These are phyloP conservation scores for Neoseiulus cucumeris DNA, from an alignment of 1,140 invertebrate genomes.

Conservation along the genomic window DNA sequence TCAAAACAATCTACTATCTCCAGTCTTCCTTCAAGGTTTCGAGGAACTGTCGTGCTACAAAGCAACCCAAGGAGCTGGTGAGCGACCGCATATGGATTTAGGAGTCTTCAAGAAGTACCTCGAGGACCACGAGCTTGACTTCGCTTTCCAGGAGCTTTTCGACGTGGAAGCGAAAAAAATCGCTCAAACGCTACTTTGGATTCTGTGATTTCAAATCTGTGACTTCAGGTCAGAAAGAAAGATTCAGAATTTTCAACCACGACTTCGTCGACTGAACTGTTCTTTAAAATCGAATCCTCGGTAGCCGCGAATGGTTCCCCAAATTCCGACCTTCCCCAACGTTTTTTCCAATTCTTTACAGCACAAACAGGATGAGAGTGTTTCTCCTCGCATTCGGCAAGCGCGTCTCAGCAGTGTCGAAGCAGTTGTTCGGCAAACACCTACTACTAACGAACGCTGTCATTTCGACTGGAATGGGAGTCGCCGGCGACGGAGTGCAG, in stretches of 20 bases:
- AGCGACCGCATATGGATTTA: constrained; percentile 47
- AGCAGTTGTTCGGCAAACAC: constrained; percentile 25
- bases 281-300: too few species aligned
- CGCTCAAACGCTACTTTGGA: too few species aligned
- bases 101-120: constrained; percentile 49
- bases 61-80: constrained; percentile 28
- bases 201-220: too few species aligned
- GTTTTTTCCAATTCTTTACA: too few species aligned
- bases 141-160: constrained; percentile 55
- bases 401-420: constrained; percentile 3
- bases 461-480: constrained; percentile 53
- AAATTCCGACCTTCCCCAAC: too few species aligned
- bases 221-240: too few species aligned
- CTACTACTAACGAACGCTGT: constrained; percentile 63
- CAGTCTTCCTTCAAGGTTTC: constrained; percentile 14
- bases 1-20: constrained; percentile 23
- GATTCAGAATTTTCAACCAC: too few species aligned
- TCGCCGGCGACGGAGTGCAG: constrained; percentile 55
- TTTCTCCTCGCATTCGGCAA: neutral
- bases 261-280: too few species aligned
- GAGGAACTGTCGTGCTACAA: constrained; percentile 35
- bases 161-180: constrained; percentile 33
- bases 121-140: constrained; percentile 37
- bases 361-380: neutral
- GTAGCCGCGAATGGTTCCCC: too few species aligned